These are phyloP conservation scores for Falco berigora DNA, from an alignment of 2,797 vertebrate genomes.

Conservation along the genomic window DNA sequence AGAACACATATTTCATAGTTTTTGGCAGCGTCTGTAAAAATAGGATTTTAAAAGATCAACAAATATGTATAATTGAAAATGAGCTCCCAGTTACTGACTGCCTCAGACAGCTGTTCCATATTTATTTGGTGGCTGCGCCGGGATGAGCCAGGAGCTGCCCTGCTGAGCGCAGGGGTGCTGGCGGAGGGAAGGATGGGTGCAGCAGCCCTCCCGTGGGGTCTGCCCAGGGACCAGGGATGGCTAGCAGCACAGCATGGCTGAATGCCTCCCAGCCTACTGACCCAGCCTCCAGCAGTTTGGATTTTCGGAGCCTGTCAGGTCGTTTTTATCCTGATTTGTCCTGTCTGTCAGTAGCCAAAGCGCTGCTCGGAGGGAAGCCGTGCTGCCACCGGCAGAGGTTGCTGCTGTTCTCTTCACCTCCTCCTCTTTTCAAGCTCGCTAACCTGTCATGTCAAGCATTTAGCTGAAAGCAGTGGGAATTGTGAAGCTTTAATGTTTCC, in stretches of 20 bases:
- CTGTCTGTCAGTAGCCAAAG: background rate
- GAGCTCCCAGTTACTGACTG: background rate
- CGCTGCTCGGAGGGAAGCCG: background rate
- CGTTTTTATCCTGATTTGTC: background rate
- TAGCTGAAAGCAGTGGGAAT: constrained; percentile 66
- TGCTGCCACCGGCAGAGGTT: constrained; percentile 29
- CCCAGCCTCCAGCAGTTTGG: background rate
- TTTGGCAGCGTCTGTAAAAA: background rate
- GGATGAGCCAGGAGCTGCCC: background rate
- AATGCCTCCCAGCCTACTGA: background rate
- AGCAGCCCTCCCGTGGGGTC: background rate
- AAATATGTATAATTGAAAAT: background rate
- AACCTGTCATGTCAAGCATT: constrained; percentile 58
- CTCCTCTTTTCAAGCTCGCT: background rate
- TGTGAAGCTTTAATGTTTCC: constrained; percentile 68
- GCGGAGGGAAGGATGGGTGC: background rate
- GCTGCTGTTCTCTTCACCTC: constrained; percentile 20
- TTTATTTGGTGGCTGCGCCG: background rate
- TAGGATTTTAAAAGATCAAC: background rate
- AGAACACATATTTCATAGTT: background rate
- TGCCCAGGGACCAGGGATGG: background rate
- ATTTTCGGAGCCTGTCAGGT: background rate
- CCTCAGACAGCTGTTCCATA: background rate
- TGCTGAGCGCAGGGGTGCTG: background rate
- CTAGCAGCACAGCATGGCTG: background rate